Base-by-base conservation (phyloP, 1,140 invertebrate species). In the Rhopalosiphum maidis region DNA sequence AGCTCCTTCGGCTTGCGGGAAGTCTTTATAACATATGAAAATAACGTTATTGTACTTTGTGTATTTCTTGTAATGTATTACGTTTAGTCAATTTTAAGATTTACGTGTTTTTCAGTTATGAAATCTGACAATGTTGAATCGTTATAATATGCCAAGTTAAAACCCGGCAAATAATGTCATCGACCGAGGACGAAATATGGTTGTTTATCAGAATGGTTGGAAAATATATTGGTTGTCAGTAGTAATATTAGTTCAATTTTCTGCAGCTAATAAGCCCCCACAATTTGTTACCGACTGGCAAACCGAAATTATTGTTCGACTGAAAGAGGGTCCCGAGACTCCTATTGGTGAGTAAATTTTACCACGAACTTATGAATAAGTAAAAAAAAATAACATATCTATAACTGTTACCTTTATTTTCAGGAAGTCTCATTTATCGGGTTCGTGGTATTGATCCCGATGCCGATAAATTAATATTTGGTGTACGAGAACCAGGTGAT, bases 281-380 rank as follows among this genome's bases (percentile, higher is more conserved):
- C 96, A 97, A 90, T 98, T 98, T 95, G 96, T 98, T 89, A 98
- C 97, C 94, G 97, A 98, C 94, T 97, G 97, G 94, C 97, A 98
- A 95, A 97, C 97, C 93, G 98, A 98, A 96, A 98, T 99, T 94
- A 97, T 99, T 93, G 96, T 98, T 94, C 96, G 98, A 94, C 96
- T 98, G 94, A 98, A 98, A 95, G 98, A 99, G 96, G 98, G 97
- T 83, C 96, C 97, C 88, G 98, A 98, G 94, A 98, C 98, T 77
- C 97, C 97, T 94, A 96, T 97, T 94, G 98, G 98, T 98, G 95
- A 97, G 97, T 95, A 35, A 2, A 82, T n/a, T 30, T 46, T 89
- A 37, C 1, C 30, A 60, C 41, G 3, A 25, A 37, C 8, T 88
- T 35, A 90, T 90, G 43, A 90, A 41, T 41, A 4, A 8, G 15